A percentile compares a stretch with the other conserved stretches of the same genome.
Conservation (phyloP, 2,888 invertebrate species). For the Strigamia crassipes region DNA sequence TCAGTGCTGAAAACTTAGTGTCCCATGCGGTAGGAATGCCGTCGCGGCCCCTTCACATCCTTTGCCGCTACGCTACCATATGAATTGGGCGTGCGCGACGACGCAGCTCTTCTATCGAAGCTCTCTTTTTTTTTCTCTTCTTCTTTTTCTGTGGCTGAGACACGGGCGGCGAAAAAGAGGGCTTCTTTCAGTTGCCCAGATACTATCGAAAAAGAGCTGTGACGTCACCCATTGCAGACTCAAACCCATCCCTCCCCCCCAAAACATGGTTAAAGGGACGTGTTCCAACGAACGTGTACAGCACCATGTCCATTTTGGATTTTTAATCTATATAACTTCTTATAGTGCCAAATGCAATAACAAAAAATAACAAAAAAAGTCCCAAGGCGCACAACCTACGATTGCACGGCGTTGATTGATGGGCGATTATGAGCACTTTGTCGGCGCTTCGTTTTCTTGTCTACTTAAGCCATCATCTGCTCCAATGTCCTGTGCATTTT, state of each 20-base stretch:
- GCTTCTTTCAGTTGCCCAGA: slow-evolving; percentile 21
- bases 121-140: not conserved
- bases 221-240: slow-evolving; percentile 21
- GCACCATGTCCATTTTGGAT: not conserved
- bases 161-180: slow-evolving; percentile 16
- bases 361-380: not conserved
- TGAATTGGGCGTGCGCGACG: slow-evolving; percentile 16
- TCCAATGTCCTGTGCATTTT: not conserved
- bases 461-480: slow-evolving; percentile 11
- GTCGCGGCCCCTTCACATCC: not conserved
- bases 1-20: slow-evolving; percentile 3
- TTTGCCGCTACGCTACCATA: not conserved
- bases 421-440: slow-evolving; percentile 21
- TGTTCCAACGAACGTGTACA: not conserved
- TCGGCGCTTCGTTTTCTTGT: slow-evolving; percentile 16
- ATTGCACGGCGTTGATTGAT: slow-evolving; percentile 2
- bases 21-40: slow-evolving; percentile 7
- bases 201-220: slow-evolving; percentile 11
- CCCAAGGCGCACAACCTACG: not conserved
- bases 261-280: not conserved
- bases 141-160: slow-evolving; percentile 21
- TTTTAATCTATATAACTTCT: not conserved
- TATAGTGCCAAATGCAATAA: not conserved
- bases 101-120: slow-evolving; percentile 21
- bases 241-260: slow-evolving; percentile 13